A percentile compares a stretch with the other conserved stretches of the same genome.
Conservation (phyloP, 2,888 invertebrate genomes). For the Tanytarsus gracilentus region DNA sequence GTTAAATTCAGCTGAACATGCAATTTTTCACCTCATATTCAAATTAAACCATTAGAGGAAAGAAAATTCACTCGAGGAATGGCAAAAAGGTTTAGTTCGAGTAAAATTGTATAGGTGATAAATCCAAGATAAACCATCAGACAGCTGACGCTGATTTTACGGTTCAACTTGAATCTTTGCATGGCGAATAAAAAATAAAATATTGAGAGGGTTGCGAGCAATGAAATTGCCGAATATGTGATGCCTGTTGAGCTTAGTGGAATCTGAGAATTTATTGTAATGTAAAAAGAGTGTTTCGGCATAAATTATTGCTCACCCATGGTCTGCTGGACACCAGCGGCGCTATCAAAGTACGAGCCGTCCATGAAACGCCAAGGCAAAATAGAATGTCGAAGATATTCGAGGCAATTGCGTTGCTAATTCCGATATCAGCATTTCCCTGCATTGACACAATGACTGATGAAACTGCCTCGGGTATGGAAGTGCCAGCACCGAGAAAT, state of each 20-base stretch:
- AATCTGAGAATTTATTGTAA: no score
- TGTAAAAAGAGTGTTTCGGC: slow-evolving; percentile 20
- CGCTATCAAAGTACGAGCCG: slow-evolving; percentile 57
- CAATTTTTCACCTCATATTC: slow-evolving; percentile 24
- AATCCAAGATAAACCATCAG: slow-evolving; percentile 58
- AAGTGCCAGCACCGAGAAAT: slow-evolving; percentile 75
- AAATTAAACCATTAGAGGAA: slow-evolving; percentile 35
- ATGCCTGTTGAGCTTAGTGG: slow-evolving; percentile 67
- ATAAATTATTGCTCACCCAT: slow-evolving; percentile 40
- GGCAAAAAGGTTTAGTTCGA: slow-evolving; percentile 70
- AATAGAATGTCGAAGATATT: slow-evolving; percentile 73
- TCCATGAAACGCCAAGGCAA: slow-evolving; percentile 70
- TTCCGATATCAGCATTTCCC: slow-evolving; percentile 54
- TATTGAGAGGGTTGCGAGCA: slow-evolving; percentile 62
- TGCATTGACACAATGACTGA: slow-evolving; percentile 74
- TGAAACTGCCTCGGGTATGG: slow-evolving; percentile 78
- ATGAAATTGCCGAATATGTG: slow-evolving; percentile 63
- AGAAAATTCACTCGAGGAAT: slow-evolving; percentile 65
- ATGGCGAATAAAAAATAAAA: slow-evolving; percentile 56
- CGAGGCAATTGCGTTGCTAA: slow-evolving; percentile 73
- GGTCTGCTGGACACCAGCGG: slow-evolving; percentile 50
- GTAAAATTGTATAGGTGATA: slow-evolving; percentile 57
- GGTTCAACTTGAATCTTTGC: slow-evolving; percentile 62
- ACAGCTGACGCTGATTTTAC: slow-evolving; percentile 59
- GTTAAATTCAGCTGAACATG: neutral